A percentile compares a stretch with the other conserved stretches of the same genome.
These are phyloP conservation scores for Metacarcinus magister DNA, from an alignment of 2,888 invertebrate genomes.

Conservation along the genomic window DNA sequence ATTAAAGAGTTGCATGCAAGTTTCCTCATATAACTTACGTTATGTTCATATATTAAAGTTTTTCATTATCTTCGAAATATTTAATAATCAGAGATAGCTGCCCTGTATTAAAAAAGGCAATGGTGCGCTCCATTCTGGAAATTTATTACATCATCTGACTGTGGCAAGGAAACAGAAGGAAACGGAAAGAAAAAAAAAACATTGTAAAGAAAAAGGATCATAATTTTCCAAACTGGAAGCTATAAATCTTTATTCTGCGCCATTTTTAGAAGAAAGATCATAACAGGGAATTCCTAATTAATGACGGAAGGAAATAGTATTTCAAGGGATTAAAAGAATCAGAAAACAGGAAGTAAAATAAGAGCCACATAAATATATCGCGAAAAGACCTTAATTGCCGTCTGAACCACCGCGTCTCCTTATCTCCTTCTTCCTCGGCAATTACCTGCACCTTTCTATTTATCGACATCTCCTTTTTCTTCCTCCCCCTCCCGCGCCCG, in stretches of 20 bases:
- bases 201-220: not conserved
- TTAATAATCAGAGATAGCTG: not conserved
- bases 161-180: not conserved
- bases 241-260: not conserved
- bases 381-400: not conserved
- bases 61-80: not conserved
- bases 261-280: not conserved
- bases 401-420: not conserved
- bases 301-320: not conserved
- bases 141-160: not conserved
- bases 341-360: not conserved
- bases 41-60: not conserved
- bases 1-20: not conserved
- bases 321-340: not conserved
- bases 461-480: not conserved
- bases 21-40: too few species aligned
- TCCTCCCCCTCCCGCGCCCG: too few species aligned
- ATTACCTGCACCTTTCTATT: slow-evolving; percentile 42
- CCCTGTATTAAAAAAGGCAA: not conserved
- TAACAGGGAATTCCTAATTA: not conserved
- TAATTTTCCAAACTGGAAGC: not conserved
- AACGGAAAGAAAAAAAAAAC: not conserved
- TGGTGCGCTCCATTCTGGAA: not conserved
- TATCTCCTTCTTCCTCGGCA: not conserved
- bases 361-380: not conserved